These are phyloP conservation scores for Tetrapedia diversipes DNA, from an alignment of 2,888 invertebrate species.

Conservation along the genomic window DNA sequence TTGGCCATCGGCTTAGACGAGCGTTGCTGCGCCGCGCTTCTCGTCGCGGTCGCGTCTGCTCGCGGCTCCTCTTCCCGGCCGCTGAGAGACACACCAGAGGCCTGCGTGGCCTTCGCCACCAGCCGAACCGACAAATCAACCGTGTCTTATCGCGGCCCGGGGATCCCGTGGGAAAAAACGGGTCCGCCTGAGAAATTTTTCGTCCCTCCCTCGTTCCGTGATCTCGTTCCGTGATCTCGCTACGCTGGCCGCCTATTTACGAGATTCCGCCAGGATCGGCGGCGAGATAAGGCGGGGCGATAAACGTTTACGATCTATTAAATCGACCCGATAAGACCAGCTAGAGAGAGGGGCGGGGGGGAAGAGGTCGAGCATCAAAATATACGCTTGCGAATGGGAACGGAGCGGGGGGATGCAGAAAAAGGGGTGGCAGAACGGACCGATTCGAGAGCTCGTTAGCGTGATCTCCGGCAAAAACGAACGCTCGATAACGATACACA, in stretches of 20 bases:
- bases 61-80: no score
- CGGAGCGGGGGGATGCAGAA: neutral
- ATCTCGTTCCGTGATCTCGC: constrained; percentile 39
- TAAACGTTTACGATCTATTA: constrained; percentile 59
- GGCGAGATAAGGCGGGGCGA: constrained; percentile 37
- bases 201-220: constrained; percentile 18
- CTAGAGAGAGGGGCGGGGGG: neutral
- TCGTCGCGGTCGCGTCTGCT: constrained; percentile 51
- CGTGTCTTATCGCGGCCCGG: constrained; percentile 34
- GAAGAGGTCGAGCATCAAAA: constrained; percentile 16
- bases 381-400: constrained; percentile 8
- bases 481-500: constrained; percentile 24
- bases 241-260: constrained; percentile 33
- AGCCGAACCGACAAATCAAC: constrained; percentile 46
- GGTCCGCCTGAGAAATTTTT: constrained; percentile 50
- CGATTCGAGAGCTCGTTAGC: constrained; percentile 32
- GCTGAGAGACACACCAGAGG: no score
- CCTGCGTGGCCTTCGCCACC: no score
- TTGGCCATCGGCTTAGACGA: constrained; percentile 69
- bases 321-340: constrained; percentile 46
- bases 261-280: constrained; percentile 35
- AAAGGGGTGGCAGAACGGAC: neutral
- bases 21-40: constrained; percentile 65
- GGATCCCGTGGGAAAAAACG: constrained; percentile 50
- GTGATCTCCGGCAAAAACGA: constrained; percentile 21